phyloP scores from a whole-genome alignment of 2,113 vertebrate genomes.

The Gyps fulvus region DNA sequence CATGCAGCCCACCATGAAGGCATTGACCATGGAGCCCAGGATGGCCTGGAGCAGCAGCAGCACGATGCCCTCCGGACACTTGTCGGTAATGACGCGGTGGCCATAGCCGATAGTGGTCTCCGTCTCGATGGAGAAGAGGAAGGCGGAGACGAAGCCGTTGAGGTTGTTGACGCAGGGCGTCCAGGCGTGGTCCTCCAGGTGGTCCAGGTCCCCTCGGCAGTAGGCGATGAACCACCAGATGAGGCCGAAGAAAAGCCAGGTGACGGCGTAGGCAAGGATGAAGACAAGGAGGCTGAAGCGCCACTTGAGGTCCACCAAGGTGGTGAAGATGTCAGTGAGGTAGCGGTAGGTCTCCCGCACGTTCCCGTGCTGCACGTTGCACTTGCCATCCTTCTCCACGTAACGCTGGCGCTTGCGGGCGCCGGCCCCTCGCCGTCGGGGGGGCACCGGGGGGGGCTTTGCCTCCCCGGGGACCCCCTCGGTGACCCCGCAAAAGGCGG shows the following conservation, averaged over 20 bases:
- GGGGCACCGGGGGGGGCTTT: too few species aligned
- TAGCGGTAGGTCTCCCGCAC: conserved; percentile 94
- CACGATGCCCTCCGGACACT: conserved; percentile 93
- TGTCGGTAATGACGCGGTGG: conserved; percentile 93
- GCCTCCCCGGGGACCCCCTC: too few species aligned
- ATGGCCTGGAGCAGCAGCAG: conserved; percentile 94
- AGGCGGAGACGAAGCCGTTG: conserved; percentile 93
- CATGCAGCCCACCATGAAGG: conserved; percentile 95
- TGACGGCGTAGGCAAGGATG: conserved; percentile 92
- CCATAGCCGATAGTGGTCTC: conserved; percentile 97
- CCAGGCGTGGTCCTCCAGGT: conserved; percentile 89
- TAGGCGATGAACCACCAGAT: conserved; percentile 99
- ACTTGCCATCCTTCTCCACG: conserved; percentile 94
- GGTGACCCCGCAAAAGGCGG: too few species aligned
- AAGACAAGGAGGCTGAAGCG: conserved; percentile 95
- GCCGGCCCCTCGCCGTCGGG: too few species aligned
- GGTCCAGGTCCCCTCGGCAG: conserved; percentile 93
- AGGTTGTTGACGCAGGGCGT: conserved; percentile 97
- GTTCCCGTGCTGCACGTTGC: conserved; percentile 94
- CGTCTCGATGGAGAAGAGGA: conserved; percentile 97
- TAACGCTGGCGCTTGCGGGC: conserved; percentile 84
- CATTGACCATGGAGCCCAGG: conserved; percentile 96
- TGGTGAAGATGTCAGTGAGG: conserved; percentile 97
- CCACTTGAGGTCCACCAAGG: conserved; percentile 96
- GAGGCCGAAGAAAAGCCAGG: conserved; percentile 97